Evolutionary conservation across 2,888 invertebrate species (phyloP).

Genomic region (Melieria picta): DNA sequence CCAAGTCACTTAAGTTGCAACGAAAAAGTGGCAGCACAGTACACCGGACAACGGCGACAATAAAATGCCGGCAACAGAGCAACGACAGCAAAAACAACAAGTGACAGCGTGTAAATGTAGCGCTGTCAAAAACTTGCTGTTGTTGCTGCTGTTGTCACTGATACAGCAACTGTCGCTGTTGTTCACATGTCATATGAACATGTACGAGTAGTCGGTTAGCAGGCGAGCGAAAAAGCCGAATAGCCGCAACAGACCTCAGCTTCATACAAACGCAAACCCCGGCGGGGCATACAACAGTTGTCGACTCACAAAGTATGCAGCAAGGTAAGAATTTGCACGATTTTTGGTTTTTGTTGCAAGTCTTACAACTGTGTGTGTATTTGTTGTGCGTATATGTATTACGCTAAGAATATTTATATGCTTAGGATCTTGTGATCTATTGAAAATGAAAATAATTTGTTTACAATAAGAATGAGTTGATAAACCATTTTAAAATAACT

Average conservation of each 20-base stretch:
- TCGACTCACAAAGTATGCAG: no score
- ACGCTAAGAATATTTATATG: no score
- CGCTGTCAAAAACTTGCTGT: background rate
- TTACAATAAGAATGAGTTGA: no score
- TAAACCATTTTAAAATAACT: no score
- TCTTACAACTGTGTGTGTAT: no score
- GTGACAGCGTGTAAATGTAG: background rate
- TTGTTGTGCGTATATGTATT: no score
- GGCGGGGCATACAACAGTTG: no score
- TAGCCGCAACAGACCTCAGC: background rate
- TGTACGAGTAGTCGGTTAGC: conserved; percentile 10
- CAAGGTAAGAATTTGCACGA: no score
- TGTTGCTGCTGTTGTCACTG: conserved; percentile 19
- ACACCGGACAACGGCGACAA: conserved; percentile 11
- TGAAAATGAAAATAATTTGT: no score
- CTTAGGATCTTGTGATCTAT: no score
- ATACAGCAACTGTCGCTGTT: conserved; percentile 16
- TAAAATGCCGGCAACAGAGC: conserved; percentile 15
- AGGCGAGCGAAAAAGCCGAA: background rate
- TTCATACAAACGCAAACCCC: no score
- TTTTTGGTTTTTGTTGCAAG: no score
- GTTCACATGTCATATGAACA: conserved; percentile 27
- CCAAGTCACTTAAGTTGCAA: conserved; percentile 62
- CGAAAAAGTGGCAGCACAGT: conserved; percentile 25
- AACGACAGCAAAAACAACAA: background rate